Evolutionary conservation across 2,797 vertebrate genomes (phyloP).

Genomic region (Steatocranus sp.): DNA sequence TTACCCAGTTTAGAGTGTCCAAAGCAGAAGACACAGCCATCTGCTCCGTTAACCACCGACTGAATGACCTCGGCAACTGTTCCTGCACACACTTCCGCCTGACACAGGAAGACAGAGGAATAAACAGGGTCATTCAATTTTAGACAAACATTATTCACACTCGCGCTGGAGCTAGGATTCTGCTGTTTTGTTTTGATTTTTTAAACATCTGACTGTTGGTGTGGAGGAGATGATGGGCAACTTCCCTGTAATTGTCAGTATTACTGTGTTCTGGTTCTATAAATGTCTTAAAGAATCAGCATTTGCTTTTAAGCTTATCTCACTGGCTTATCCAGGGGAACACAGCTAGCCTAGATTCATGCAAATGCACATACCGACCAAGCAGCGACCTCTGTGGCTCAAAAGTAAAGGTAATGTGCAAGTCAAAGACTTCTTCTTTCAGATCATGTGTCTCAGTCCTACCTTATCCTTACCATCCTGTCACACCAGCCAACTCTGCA

Average conservation of each 20-base stretch:
- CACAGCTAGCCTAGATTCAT: neutral
- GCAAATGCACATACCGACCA: neutral
- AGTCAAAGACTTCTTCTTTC: neutral
- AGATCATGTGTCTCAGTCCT: neutral
- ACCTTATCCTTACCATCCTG: neutral
- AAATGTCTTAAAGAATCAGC: neutral
- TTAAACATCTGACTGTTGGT: neutral
- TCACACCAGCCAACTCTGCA: neutral
- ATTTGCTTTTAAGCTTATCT: neutral
- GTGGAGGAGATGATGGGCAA: neutral
- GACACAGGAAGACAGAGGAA: constrained; percentile 22
- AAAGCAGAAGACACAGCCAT: constrained; percentile 98
- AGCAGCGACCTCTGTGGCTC: neutral
- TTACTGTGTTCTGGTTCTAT: neutral
- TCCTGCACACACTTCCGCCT: constrained; percentile 96
- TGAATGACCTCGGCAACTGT: constrained; percentile 98
- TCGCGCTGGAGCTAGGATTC: neutral
- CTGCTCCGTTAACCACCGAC: constrained; percentile 96
- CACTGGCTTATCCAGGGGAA: neutral
- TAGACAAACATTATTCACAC: neutral
- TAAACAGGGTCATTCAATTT: neutral
- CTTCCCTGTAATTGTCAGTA: neutral
- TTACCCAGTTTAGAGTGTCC: constrained; percentile 95
- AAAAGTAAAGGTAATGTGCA: neutral
- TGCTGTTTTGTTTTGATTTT: neutral